These are phyloP conservation scores for Margaritifera margaritifera DNA, from an alignment of 2,888 invertebrate species.

Conservation along the genomic window DNA sequence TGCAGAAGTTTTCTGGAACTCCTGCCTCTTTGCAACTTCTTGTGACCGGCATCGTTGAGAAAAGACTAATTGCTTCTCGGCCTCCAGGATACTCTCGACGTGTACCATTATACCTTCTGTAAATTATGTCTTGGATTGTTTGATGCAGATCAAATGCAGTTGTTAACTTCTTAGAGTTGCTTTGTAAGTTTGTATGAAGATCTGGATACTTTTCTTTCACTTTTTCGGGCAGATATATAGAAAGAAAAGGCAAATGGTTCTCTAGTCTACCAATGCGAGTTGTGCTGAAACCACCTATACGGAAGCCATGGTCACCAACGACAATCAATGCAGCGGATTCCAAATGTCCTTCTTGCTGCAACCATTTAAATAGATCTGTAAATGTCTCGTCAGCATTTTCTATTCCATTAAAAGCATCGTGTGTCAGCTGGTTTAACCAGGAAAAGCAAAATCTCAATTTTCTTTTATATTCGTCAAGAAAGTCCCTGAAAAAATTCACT, in stretches of 20 bases:
- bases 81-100: not conserved
- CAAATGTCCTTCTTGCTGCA: conserved; percentile 61
- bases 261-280: conserved; percentile 86
- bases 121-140: conserved; percentile 81
- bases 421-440: conserved; percentile 88
- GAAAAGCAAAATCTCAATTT: conserved; percentile 85
- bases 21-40: conserved; percentile 85
- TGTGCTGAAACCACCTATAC: conserved; percentile 23
- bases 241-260: conserved; percentile 87
- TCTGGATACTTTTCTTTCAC: conserved; percentile 79
- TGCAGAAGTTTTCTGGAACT: conserved; percentile 89
- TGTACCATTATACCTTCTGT: conserved; percentile 15
- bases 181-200: conserved; percentile 79
- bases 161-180: conserved; percentile 80
- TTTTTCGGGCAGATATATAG: conserved; percentile 82
- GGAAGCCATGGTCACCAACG: conserved; percentile 88
- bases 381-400: conserved; percentile 82
- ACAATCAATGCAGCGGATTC: conserved; percentile 54
- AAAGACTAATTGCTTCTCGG: conserved; percentile 78
- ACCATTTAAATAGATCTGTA: conserved; percentile 76
- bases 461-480: conserved; percentile 77
- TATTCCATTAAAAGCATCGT: conserved; percentile 87
- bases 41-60: conserved; percentile 81
- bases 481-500: conserved; percentile 71
- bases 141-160: conserved; percentile 88